Evolutionary conservation across 1,140 invertebrate species (phyloP).

Genomic region (Andricus grossulariae): DNA sequence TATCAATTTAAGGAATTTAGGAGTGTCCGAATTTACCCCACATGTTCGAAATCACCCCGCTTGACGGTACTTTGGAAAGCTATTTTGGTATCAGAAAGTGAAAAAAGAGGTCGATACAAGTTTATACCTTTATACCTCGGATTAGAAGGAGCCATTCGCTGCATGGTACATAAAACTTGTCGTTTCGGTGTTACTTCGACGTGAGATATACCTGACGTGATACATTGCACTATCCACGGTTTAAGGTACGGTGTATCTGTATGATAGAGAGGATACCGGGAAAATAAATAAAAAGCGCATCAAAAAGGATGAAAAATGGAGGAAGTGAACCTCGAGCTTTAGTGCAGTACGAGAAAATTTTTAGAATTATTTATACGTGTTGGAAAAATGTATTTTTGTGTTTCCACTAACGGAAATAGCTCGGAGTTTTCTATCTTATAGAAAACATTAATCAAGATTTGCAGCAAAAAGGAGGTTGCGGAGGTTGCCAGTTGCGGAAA

Average conservation of each 20-base stretch:
- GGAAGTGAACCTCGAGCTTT: neutral
- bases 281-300: constrained; percentile 13
- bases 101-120: neutral
- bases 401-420: neutral
- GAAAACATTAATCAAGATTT: too few relatives aligned
- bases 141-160: neutral
- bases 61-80: neutral
- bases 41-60: too few relatives aligned
- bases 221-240: neutral
- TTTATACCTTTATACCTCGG: neutral
- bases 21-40: too few relatives aligned
- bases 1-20: too few relatives aligned
- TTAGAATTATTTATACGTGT: constrained; percentile 16
- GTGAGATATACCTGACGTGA: neutral
- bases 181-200: neutral
- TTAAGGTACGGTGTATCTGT: neutral
- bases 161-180: neutral
- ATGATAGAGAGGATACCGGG: neutral
- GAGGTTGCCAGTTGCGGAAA: too few relatives aligned
- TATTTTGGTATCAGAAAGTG: neutral
- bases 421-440: too few relatives aligned
- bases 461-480: too few relatives aligned
- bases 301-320: constrained; percentile 29
- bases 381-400: neutral
- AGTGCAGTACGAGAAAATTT: neutral